Percentiles rank a stretch among this genome's conserved stretches.
These are phyloP conservation scores for Aphidius gifuensis DNA, from an alignment of 1,140 invertebrate genomes.

Conservation along the genomic window DNA sequence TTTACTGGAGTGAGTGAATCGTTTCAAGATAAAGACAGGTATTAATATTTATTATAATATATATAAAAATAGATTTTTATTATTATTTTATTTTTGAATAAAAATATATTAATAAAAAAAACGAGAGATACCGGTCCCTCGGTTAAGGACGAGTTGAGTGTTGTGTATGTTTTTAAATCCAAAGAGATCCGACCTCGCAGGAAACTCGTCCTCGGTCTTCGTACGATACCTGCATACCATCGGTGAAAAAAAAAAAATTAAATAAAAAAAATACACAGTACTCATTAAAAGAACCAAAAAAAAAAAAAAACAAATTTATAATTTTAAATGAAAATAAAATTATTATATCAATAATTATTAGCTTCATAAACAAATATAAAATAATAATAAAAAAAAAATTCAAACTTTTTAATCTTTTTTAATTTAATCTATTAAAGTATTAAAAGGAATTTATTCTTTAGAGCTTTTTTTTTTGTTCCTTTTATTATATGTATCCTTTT, in stretches of 20 bases:
- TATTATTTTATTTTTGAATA: not conserved
- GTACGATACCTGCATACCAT: not conserved
- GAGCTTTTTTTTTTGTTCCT: conserved; percentile 1
- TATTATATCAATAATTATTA: no score
- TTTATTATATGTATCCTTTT: conserved; percentile 3
- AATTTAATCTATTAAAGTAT: not conserved
- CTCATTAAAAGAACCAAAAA: not conserved
- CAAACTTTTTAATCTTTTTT: not conserved
- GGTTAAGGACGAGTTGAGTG: conserved; percentile 20
- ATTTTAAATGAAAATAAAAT: not conserved
- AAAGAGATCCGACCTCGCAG: conserved; percentile 14
- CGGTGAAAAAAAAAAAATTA: not conserved
- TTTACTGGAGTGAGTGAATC: not conserved
- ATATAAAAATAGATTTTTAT: not conserved
- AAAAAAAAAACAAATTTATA: not conserved
- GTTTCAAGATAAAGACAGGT: not conserved
- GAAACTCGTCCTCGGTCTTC: conserved; percentile 4
- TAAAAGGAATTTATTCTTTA: not conserved
- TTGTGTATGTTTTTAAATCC: conserved; percentile 3
- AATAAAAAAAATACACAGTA: not conserved
- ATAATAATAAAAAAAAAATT: no score
- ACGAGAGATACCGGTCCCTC: conserved; percentile 14
- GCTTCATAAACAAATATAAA: not conserved
- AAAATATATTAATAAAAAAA: not conserved
- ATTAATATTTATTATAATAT: no score